Base-by-base conservation (phyloP, 2,113 vertebrate species). In the Globicephala melas region DNA sequence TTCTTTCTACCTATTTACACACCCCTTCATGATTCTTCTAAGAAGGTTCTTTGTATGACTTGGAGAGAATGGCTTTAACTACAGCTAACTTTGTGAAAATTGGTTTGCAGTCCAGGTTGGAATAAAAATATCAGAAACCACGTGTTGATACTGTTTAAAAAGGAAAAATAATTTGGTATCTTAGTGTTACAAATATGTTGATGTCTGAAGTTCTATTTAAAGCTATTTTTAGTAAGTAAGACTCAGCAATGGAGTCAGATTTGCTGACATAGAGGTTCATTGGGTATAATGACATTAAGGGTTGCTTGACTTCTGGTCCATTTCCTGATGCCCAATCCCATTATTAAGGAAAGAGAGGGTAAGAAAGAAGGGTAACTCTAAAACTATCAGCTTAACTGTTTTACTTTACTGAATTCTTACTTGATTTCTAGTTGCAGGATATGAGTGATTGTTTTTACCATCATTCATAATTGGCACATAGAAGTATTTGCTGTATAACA, bases 331-430 rank as follows among this genome's bases (percentile, higher is more conserved):
- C 85, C 93, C 86, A 44, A 70, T 89, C 86, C 83, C 67, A 94
- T 96, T 97, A 97, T 97, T 98, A 98, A 97, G 73, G 82, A 93
- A 97, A 98, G 76, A 70, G 67, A 91, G 87, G 92, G 90, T 91
- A 36, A 95, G 82, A 96, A 89, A 92, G 91, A 94, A 96, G 71
- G 58, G 63, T 95, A 96, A 90, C 68, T 55, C 96, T 92, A 97
- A 97, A 98, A 94, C 71, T 92, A 89, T 79, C 26, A 3, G 18
- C 95, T 96, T 97, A 98, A 94, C 88, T 77, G 71, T 77, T 98
- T 98, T 90, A 26, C 93, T 94, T 98, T 97, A 97, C 94, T 98
- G 96, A 98, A 95, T 98, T 98, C 87, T 98, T 98, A 55, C 96
- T 98, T 98, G 96, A 96, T 97, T 98, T 98, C 96, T 97, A 94